A percentile compares a stretch with the other conserved stretches of the same genome.
These are phyloP conservation scores for Lasioglossum vierecki DNA, from an alignment of 2,888 invertebrate species.

Conservation along the genomic window DNA sequence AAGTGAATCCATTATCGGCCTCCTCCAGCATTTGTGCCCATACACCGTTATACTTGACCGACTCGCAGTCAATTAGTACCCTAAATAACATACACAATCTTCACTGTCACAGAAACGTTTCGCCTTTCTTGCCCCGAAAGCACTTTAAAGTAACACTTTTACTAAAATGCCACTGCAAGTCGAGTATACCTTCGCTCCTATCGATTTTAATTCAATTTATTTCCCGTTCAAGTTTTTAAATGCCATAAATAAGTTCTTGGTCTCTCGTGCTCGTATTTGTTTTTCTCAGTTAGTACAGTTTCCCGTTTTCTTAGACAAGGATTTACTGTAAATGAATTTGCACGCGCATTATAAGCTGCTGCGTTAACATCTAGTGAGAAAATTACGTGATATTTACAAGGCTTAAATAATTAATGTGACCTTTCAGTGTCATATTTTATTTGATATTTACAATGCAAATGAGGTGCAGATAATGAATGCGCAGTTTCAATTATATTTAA, in stretches of 20 bases:
- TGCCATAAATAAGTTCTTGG: too few relatives aligned
- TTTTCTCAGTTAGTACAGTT: too few relatives aligned
- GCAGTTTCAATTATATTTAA: background rate
- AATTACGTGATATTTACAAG: background rate
- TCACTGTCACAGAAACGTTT: background rate
- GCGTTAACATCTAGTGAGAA: background rate
- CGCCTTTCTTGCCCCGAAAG: background rate
- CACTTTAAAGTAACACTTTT: background rate
- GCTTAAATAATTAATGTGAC: background rate
- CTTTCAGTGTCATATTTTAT: background rate
- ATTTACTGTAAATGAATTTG: too few relatives aligned
- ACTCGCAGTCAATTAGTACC: background rate
- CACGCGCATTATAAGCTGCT: background rate
- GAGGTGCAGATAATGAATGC: background rate
- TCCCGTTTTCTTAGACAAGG: too few relatives aligned
- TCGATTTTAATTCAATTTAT: background rate
- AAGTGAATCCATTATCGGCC: slow-evolving; percentile 53
- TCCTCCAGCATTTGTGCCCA: slow-evolving; percentile 15
- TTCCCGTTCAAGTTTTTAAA: too few relatives aligned
- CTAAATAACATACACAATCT: background rate
- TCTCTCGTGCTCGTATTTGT: too few relatives aligned
- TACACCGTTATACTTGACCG: background rate
- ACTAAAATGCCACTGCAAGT: background rate
- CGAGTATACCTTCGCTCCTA: background rate
- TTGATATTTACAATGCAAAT: too few relatives aligned